Evolutionary conservation across 1,140 invertebrate species (phyloP), one percentile per base, ranked within the genome.

Genomic region (Aphaenogaster rudis): DNA sequence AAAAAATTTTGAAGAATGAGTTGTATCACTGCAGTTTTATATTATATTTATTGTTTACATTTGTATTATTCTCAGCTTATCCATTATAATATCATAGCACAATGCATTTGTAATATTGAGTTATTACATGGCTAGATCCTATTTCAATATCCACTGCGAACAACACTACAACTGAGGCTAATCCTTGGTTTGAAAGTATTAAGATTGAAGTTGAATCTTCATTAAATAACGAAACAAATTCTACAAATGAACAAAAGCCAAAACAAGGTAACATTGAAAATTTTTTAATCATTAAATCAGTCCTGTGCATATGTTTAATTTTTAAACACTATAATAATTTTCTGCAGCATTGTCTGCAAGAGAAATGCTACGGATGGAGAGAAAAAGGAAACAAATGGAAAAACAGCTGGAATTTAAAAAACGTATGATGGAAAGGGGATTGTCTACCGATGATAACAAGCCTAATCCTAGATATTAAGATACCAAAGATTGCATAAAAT

Each of bases 401-500:
- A 90, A 90, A 17, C 82, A 90, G 28, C 50, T 69, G 13, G 88
- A 89, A 39, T 90, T 67, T 15, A 90, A 90, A 50, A 86, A 11
- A 13, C 54, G 85, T 17, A 90, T 90, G 88, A 76, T 50, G 21
- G 61, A 86, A 42, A 57, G 21, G 50, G 21, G 0, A 11, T 21
- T 45, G 11, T 3, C 2, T 8, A 33, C 3, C 8, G 21, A n/a
- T 61, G 36, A 13, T 48, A 88, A 74, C 28, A 79, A 78, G 4
- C 13, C n/a, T 33, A 69, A 81, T 86, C 39, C 39, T 9, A 90
- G 28, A 63, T 88, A 89, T 76, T 90, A 76, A 59, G 7, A 57
- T 48, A 28, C 11, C 4, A 39, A 17, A 15, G 4, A 17, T 54
- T n/a, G 5, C 9, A 50, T n/a, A 67, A 33, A 33, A 36, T 36